Evolutionary conservation across 2,797 vertebrate species (phyloP).

Genomic region (Coluber constrictor): DNA sequence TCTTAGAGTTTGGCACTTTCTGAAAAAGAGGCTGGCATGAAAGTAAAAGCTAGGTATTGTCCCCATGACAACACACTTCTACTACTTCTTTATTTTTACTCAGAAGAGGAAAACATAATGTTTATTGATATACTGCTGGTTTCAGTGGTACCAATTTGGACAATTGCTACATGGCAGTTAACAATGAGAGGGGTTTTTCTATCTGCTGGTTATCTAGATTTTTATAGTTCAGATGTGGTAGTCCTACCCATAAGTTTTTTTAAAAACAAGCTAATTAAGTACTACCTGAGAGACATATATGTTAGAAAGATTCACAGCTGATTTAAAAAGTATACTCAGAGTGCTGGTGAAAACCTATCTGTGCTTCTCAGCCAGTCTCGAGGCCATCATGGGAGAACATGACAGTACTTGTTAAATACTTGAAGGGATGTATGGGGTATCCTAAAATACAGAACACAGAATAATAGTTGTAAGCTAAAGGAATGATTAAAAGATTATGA

Average conservation of each 20-base stretch:
- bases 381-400: not conserved
- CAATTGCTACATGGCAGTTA: not conserved
- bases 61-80: not conserved
- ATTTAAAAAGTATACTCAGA: not conserved
- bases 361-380: no score
- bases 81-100: not conserved
- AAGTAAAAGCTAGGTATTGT: not conserved
- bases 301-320: not conserved
- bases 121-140: not conserved
- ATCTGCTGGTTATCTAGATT: not conserved
- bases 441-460: not conserved
- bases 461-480: not conserved
- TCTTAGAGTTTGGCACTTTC: not conserved
- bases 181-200: not conserved
- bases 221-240: not conserved
- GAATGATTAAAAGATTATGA: not conserved
- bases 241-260: not conserved
- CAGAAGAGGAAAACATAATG: not conserved
- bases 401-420: not conserved
- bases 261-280: not conserved
- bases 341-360: not conserved
- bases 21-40: not conserved
- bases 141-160: not conserved
- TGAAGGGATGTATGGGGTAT: not conserved
- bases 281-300: not conserved